A percentile compares a stretch with the other conserved stretches of the same genome.
Evolutionary conservation across 2,113 vertebrate species (phyloP).

Genomic region (Psettodes erumei): DNA sequence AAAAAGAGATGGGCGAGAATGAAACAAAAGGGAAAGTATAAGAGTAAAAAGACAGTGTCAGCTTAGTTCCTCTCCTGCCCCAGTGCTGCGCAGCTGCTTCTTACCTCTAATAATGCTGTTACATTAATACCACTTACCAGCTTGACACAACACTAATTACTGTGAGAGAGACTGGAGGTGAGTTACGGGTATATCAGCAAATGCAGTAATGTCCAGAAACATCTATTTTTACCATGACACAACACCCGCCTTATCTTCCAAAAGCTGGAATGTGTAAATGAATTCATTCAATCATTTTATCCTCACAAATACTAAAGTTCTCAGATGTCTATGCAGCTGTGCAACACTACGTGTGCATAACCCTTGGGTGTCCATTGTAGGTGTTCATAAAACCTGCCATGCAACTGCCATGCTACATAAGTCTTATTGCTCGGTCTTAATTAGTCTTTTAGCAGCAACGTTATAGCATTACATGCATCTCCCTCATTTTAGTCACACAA

Average conservation of each 20-base stretch:
- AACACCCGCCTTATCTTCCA: not conserved
- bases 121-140: conserved; percentile 53
- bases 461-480: not conserved
- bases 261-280: not conserved
- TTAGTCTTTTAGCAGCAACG: not conserved
- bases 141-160: conserved; percentile 43
- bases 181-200: conserved; percentile 80
- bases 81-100: conserved; percentile 36
- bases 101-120: conserved; percentile 29
- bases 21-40: not conserved
- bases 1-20: not conserved
- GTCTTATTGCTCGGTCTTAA: not conserved
- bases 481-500: not conserved
- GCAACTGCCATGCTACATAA: not conserved
- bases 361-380: not conserved
- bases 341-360: not conserved
- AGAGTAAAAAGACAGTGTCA: conserved; percentile 22
- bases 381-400: not conserved
- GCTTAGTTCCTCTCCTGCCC: conserved; percentile 11
- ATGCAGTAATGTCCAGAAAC: not conserved
- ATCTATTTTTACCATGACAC: not conserved
- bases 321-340: not conserved
- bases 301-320: not conserved
- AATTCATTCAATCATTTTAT: not conserved
- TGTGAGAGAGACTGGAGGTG: not conserved